phyloP scores from a whole-genome alignment of 2,797 vertebrate species.

The Bovichtus variegatus region DNA sequence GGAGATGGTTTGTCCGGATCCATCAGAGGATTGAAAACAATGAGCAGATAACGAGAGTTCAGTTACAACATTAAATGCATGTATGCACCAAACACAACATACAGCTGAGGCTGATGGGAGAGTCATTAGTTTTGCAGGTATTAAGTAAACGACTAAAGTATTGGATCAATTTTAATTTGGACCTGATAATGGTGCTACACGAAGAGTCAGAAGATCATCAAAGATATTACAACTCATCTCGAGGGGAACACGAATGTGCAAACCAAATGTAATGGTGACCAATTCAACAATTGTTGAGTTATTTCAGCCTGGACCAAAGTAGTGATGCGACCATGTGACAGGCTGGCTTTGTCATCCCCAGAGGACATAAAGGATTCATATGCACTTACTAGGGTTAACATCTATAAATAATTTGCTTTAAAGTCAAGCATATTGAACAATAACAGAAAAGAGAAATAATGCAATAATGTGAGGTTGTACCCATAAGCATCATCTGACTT shows the following conservation, averaged over 20 bases:
- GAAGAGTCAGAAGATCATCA: not conserved
- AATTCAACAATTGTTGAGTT: not conserved
- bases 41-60: not conserved
- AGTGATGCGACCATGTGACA: too few relatives aligned
- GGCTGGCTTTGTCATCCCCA: too few relatives aligned
- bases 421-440: not conserved
- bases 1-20: not conserved
- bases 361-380: not conserved
- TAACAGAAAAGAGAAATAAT: not conserved
- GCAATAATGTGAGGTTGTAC: not conserved
- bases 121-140: not conserved
- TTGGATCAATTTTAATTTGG: not conserved
- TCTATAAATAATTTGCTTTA: not conserved
- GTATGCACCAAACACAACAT: not conserved
- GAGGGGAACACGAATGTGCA: not conserved
- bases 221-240: not conserved
- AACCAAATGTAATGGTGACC: not conserved
- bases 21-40: not conserved
- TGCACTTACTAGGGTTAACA: not conserved
- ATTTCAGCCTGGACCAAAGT: not conserved
- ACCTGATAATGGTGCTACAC: not conserved
- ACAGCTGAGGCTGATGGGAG: not conserved
- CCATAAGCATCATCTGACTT: not conserved
- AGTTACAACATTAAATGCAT: not conserved
- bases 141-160: not conserved